Conservation (phyloP, 1,140 invertebrate genomes). For the Akabosia matsudoensis region DNA sequence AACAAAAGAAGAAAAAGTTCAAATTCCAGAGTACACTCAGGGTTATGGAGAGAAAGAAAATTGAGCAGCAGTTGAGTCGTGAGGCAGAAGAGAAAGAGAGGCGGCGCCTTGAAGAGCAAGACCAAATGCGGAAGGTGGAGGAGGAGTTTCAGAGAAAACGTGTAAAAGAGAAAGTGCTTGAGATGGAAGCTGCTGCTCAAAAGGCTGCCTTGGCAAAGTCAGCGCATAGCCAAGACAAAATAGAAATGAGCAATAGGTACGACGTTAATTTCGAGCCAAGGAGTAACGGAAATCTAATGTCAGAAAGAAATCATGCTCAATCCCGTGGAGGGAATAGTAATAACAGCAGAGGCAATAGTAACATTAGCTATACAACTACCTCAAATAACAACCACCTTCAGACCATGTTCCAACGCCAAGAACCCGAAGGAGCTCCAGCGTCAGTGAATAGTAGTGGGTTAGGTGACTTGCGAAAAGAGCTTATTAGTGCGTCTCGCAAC, state of each 20-base stretch:
- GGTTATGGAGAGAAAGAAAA: conserved; percentile 67
- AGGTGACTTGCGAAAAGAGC: conserved; percentile 44
- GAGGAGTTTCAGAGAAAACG: conserved; percentile 72
- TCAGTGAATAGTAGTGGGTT: background rate
- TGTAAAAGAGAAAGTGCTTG: conserved; percentile 9
- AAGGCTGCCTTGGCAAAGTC: background rate
- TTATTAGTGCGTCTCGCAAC: conserved; percentile 43
- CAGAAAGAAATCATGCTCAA: background rate
- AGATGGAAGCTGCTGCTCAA: background rate
- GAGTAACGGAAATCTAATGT: background rate
- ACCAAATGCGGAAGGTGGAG: conserved; percentile 70
- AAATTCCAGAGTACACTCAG: conserved; percentile 77
- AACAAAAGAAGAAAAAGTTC: conserved; percentile 61
- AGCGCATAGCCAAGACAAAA: conserved; percentile 3
- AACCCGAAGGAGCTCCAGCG: conserved; percentile 49
- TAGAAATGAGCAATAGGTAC: conserved; percentile 20
- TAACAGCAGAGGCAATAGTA: conserved; percentile 47
- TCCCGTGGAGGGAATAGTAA: background rate
- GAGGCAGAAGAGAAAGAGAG: conserved; percentile 73
- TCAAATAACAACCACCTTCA: background rate
- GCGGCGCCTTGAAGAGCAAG: conserved; percentile 67
- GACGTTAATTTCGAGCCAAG: conserved; percentile 5
- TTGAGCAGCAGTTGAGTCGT: conserved; percentile 69
- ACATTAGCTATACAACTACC: conserved; percentile 45
- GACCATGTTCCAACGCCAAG: conserved; percentile 39